These are phyloP conservation scores for Apamea epomidion DNA, from an alignment of 2,888 invertebrate species.

Conservation along the genomic window DNA sequence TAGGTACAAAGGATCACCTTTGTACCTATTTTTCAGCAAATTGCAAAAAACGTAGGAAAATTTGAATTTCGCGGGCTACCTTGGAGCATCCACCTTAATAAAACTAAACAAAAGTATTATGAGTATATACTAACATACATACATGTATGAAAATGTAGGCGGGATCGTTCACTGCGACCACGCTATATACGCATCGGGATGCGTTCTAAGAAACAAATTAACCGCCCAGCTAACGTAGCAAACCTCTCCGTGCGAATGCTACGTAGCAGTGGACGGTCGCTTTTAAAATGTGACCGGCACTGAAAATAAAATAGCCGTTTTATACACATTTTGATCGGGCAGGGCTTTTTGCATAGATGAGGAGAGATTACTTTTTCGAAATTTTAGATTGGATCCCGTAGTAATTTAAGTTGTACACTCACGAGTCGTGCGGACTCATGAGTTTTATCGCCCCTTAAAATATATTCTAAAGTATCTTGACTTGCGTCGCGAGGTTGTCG, in stretches of 20 bases:
- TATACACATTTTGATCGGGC: not conserved
- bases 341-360: not conserved
- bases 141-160: not conserved
- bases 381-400: not conserved
- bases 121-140: too few species aligned
- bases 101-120: too few species aligned
- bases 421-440: not conserved
- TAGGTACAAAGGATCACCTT: too few species aligned
- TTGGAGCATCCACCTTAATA: too few species aligned
- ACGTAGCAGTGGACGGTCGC: not conserved
- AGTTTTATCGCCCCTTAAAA: not conserved
- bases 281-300: not conserved
- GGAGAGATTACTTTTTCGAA: not conserved
- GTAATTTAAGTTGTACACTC: not conserved
- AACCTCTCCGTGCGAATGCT: too few species aligned
- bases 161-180: not conserved
- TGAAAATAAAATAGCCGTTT: slow-evolving; percentile 1
- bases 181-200: too few species aligned
- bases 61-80: too few species aligned
- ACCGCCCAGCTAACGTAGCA: too few species aligned
- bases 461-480: not conserved
- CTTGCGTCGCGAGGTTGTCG: too few species aligned
- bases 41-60: too few species aligned
- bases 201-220: too few species aligned
- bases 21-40: too few species aligned